Evolutionary conservation across 2,888 invertebrate species (phyloP).

Genomic region (Archaeoteleia sp.): DNA sequence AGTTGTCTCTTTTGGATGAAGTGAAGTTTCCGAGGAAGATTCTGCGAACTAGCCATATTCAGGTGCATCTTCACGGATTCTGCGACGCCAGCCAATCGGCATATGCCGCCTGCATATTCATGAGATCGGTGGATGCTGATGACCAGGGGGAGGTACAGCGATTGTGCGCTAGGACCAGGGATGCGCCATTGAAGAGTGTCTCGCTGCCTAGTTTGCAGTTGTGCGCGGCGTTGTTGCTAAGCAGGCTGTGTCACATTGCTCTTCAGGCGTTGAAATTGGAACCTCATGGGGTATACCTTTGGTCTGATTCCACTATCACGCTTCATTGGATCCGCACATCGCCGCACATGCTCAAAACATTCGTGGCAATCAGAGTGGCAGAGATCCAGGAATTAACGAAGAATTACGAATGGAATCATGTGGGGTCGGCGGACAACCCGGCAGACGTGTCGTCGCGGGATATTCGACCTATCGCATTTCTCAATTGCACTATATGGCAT

Average conservation of each 20-base stretch:
- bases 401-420: constrained; percentile 35
- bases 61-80: constrained; percentile 42
- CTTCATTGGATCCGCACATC: constrained; percentile 27
- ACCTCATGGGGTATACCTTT: neutral
- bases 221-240: constrained; percentile 29
- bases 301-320: constrained; percentile 29
- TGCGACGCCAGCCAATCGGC: constrained; percentile 42
- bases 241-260: neutral
- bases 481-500: constrained; percentile 31
- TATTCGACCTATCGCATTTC: constrained; percentile 40
- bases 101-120: constrained; percentile 40
- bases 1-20: constrained; percentile 2
- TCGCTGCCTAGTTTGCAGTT: constrained; percentile 46
- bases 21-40: neutral
- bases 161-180: constrained; percentile 32
- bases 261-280: neutral
- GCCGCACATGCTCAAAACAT: constrained; percentile 40
- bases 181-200: constrained; percentile 26
- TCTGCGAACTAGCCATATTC: neutral
- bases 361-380: constrained; percentile 47
- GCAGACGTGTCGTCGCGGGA: constrained; percentile 51
- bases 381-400: constrained; percentile 49
- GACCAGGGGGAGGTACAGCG: neutral
- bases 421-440: constrained; percentile 47
- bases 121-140: constrained; percentile 5